Percentiles rank a stretch among this genome's conserved stretches.
These are phyloP conservation scores for Cariama cristata DNA, from an alignment of 2,113 vertebrate genomes.

Conservation along the genomic window DNA sequence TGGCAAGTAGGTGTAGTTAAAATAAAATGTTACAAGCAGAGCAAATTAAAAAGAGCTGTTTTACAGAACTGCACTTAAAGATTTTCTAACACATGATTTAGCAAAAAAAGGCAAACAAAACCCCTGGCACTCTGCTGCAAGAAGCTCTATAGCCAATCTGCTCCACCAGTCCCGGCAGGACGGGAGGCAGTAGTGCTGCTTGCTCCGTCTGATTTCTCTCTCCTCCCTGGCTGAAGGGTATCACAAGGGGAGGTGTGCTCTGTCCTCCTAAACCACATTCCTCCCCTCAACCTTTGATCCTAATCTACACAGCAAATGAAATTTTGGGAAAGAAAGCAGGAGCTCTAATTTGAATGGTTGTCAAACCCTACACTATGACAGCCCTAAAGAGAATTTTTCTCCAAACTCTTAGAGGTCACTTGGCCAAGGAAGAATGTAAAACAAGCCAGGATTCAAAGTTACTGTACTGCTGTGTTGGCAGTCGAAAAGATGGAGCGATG, in stretches of 20 bases:
- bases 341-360: background rate
- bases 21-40: background rate
- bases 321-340: background rate
- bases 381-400: background rate
- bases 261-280: background rate
- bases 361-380: background rate
- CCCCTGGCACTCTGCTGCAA: background rate
- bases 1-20: accelerated
- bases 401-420: background rate
- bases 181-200: background rate
- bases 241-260: background rate
- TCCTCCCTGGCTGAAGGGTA: background rate
- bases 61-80: background rate
- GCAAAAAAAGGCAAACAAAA: background rate
- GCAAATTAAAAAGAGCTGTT: background rate
- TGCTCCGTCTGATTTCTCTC: background rate
- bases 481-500: background rate
- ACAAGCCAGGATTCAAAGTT: background rate
- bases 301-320: background rate
- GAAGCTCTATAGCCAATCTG: background rate
- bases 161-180: background rate
- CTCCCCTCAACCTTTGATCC: background rate
- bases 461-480: background rate
- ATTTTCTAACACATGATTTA: background rate
- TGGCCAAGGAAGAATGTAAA: background rate